phyloP scores from a whole-genome alignment of 2,888 invertebrate species.

The Callimorpha dominula region DNA sequence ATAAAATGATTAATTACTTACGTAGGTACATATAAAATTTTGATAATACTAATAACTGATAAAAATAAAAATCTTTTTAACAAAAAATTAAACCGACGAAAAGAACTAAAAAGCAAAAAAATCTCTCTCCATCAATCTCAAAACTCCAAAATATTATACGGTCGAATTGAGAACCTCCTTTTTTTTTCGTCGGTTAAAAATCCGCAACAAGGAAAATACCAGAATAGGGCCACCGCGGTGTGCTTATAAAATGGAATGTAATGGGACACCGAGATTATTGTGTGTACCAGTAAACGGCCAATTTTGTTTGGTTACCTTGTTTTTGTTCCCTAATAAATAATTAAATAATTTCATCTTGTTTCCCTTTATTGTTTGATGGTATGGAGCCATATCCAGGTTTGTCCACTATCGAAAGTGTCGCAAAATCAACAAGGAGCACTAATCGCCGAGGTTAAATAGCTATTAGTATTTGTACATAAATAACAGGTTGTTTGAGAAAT shows the following conservation, averaged over 20 bases:
- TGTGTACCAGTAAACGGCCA: background rate
- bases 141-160: too few species aligned
- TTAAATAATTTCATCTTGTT: background rate
- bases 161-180: too few species aligned
- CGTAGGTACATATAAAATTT: too few species aligned
- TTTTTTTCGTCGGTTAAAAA: too few species aligned
- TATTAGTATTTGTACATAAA: background rate
- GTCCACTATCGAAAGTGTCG: background rate
- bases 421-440: background rate
- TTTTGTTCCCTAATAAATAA: background rate
- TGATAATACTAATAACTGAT: too few species aligned
- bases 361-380: background rate
- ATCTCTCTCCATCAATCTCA: too few species aligned
- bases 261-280: background rate
- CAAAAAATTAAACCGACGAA: too few species aligned
- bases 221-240: background rate
- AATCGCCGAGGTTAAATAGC: background rate
- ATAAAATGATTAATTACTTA: too few species aligned
- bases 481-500: conserved; percentile 17
- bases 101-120: too few species aligned
- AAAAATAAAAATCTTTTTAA: too few species aligned
- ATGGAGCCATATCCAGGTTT: background rate
- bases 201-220: background rate
- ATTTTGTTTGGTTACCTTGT: background rate
- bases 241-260: background rate